Evolutionary conservation across 2,113 vertebrate species (phyloP), one percentile per base, ranked within the genome.

Genomic region (Lathamus discolor): DNA sequence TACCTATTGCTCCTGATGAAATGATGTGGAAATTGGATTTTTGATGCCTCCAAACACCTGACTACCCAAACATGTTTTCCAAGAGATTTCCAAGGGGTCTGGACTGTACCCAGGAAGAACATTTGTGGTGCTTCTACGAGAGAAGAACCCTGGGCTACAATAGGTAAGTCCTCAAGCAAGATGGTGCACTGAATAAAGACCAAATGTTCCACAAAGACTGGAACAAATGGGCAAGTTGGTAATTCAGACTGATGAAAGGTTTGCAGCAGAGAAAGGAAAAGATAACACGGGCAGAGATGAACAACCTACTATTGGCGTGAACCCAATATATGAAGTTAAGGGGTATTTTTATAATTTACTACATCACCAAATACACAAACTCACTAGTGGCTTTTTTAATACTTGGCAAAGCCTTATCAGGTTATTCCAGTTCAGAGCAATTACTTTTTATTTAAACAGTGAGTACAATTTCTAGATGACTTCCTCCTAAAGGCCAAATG

Each of bases 401-500:
- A 63, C 16, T 83, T 69, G 31, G 15, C 4, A 9, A 91, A 83
- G 29, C 70, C 39, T 22, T 5, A 27, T 2, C 23, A 82, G 61
- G 20, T 61, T 84, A 69, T 48, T 76, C 44, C 20, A 61, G 24
- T 27, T 61, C 25, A 81, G 10, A 78, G 22, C 8, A 83, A 77
- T 49, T 52, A 68, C 19, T 7, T 49, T 29, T 44, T 76, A 62
- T 54, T 67, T 19, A 54, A 82, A 46, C 8, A 43, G 13, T 8
- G 13, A 83, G 23, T 44, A 96, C 18, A 67, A 39, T 37, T 74
- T 90, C 85, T 92, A 80, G 59, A 27, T 70, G 55, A 84, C 61
- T 93, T 90, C 87, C 93, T 92, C 88, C 88, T 95, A 93, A 90
- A 83, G 83, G 79, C 90, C 52, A 92, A 76, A 73, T 1, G 1